A percentile compares a stretch with the other conserved stretches of the same genome.
These are phyloP conservation scores for Menura novaehollandiae DNA, from an alignment of 2,113 vertebrate genomes.

Conservation along the genomic window DNA sequence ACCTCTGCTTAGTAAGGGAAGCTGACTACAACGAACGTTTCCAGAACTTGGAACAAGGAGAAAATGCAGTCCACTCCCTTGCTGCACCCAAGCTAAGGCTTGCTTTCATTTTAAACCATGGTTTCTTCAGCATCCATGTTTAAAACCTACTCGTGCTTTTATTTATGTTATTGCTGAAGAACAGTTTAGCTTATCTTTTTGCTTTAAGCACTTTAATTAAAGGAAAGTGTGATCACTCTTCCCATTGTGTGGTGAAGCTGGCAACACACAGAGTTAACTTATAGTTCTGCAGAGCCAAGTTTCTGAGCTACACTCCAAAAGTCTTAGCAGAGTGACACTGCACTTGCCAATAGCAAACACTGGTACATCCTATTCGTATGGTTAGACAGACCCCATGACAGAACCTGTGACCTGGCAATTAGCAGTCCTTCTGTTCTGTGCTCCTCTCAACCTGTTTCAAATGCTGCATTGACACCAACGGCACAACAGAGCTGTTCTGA, in stretches of 20 bases:
- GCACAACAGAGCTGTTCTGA: not conserved
- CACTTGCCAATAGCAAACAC: not conserved
- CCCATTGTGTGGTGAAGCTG: not conserved
- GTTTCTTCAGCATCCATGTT: not conserved
- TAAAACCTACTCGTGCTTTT: not conserved
- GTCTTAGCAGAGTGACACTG: not conserved
- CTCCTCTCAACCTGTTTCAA: not conserved
- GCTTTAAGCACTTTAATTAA: not conserved
- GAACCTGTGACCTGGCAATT: not conserved
- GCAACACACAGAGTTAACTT: not conserved
- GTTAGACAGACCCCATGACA: not conserved
- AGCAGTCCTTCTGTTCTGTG: not conserved
- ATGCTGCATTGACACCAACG: not conserved
- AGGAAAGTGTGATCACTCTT: conserved; percentile 9
- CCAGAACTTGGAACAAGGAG: not conserved
- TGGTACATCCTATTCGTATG: not conserved
- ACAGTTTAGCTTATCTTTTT: not conserved
- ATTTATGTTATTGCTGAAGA: not conserved
- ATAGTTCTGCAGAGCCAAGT: conserved; percentile 39
- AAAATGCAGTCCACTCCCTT: not conserved
- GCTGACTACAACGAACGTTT: not conserved
- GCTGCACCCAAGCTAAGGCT: rapidly evolving
- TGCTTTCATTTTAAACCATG: not conserved
- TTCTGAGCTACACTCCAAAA: conserved; percentile 33
- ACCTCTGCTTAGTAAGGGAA: not conserved